A percentile compares a stretch with the other conserved stretches of the same genome.
These are phyloP conservation scores for Nycticebus coucang DNA, from an alignment of 2,113 vertebrate species.

Conservation along the genomic window DNA sequence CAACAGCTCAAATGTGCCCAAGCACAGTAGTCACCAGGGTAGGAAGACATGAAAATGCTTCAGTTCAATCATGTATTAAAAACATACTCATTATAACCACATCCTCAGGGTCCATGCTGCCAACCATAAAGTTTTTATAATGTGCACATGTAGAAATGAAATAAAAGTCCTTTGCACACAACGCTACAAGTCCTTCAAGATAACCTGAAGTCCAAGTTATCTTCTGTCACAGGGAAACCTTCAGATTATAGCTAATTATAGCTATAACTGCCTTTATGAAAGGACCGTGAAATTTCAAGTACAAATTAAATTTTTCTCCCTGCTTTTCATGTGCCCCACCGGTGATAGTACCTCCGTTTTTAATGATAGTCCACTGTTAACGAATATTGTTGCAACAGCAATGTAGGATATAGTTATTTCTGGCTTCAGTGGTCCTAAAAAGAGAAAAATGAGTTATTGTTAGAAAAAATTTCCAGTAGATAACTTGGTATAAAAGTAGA, in stretches of 20 bases:
- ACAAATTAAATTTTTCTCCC: not conserved
- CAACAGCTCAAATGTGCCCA: not conserved
- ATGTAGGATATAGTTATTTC: slow-evolving; percentile 96
- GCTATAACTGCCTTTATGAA: not conserved
- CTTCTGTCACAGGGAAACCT: not conserved
- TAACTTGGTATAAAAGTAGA: not conserved
- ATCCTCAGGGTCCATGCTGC: not conserved
- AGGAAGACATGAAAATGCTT: not conserved
- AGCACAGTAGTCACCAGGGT: not conserved
- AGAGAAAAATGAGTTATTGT: slow-evolving; percentile 60
- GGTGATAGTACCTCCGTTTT: slow-evolving; percentile 94
- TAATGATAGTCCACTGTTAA: slow-evolving; percentile 98
- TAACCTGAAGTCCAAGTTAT: not conserved
- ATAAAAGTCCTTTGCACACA: not conserved
- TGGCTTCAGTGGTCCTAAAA: slow-evolving; percentile 95
- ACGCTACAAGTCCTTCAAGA: too few species aligned
- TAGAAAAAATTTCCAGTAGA: slow-evolving; percentile 16
- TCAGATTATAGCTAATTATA: not conserved
- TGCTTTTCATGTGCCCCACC: not conserved
- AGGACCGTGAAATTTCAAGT: slow-evolving; percentile 29
- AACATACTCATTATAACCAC: not conserved
- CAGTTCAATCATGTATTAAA: not conserved
- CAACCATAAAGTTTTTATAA: not conserved
- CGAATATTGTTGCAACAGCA: slow-evolving; percentile 97
- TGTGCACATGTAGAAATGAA: not conserved